Percentiles rank a stretch among this genome's conserved stretches.
These are phyloP conservation scores for Chroicocephalus ridibundus DNA, from an alignment of 2,113 vertebrate genomes.

Conservation along the genomic window DNA sequence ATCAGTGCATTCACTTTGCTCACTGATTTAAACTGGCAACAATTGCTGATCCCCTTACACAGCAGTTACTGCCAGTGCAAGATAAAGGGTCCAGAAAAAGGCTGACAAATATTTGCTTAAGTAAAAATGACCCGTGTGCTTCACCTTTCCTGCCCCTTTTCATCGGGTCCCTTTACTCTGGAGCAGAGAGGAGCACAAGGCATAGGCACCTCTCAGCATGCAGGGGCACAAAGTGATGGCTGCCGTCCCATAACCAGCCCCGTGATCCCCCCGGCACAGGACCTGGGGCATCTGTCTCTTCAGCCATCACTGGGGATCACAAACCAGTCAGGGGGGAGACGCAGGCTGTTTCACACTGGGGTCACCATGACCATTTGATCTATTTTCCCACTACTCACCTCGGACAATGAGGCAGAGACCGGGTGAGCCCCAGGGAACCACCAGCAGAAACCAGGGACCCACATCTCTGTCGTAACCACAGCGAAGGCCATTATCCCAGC, in stretches of 20 bases:
- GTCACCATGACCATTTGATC: neutral
- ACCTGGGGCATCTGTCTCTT: neutral
- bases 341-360: neutral
- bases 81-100: neutral
- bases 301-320: neutral
- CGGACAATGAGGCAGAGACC: neutral
- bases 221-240: neutral
- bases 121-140: neutral
- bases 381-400: neutral
- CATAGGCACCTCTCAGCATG: neutral
- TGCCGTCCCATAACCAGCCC: neutral
- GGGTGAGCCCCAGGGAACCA: neutral
- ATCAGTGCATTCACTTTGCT: neutral
- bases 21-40: neutral
- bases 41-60: accelerated
- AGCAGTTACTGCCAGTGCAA: neutral
- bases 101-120: neutral
- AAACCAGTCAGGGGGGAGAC: neutral
- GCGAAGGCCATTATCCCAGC: neutral
- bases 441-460: neutral
- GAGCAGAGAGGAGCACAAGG: neutral
- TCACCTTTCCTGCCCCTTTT: neutral
- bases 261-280: accelerated
- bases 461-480: accelerated
- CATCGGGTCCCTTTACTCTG: neutral